These are phyloP conservation scores for Volucella zonaria DNA, from an alignment of 2,888 invertebrate genomes.

Conservation along the genomic window DNA sequence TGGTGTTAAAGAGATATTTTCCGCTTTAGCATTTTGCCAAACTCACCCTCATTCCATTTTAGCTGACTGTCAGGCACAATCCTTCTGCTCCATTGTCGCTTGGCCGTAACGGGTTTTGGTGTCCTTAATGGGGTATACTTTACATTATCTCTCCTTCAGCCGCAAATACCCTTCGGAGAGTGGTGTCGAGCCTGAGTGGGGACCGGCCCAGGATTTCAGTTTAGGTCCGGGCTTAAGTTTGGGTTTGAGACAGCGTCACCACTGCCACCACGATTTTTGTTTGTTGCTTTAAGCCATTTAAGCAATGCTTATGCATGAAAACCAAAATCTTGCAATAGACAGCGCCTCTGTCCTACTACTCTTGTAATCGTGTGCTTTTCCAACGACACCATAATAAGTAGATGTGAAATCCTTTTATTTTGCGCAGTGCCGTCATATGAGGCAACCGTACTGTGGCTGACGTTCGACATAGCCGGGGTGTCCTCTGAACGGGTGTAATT, in stretches of 20 bases:
- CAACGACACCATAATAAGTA: conserved; percentile 4
- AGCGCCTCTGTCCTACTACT: conserved; percentile 11
- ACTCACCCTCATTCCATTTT: neutral
- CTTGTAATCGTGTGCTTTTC: conserved; percentile 35
- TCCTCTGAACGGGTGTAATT: conserved; percentile 54
- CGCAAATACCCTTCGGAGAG: conserved; percentile 28
- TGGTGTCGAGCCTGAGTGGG: conserved; percentile 5
- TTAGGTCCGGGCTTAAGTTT: too few relatives aligned
- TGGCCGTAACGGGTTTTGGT: conserved; percentile 14
- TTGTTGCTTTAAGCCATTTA: conserved; percentile 61
- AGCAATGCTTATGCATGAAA: conserved; percentile 68
- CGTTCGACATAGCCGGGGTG: conserved; percentile 30
- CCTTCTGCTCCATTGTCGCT: conserved; percentile 11
- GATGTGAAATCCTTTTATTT: conserved; percentile 16
- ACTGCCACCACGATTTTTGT: conserved; percentile 53
- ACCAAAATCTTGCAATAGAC: conserved; percentile 55
- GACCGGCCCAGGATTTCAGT: too few relatives aligned
- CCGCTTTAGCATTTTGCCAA: conserved; percentile 33
- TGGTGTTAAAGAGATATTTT: conserved; percentile 65
- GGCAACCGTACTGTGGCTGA: conserved; percentile 8
- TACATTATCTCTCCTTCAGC: conserved; percentile 58
- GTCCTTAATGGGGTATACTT: conserved; percentile 64
- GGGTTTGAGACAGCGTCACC: neutral
- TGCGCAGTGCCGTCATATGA: conserved; percentile 25
- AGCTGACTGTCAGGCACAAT: neutral